A percentile compares a stretch with the other conserved stretches of the same genome.
phyloP scores from a whole-genome alignment of 2,888 invertebrate genomes.

The Diogma glabrata region DNA sequence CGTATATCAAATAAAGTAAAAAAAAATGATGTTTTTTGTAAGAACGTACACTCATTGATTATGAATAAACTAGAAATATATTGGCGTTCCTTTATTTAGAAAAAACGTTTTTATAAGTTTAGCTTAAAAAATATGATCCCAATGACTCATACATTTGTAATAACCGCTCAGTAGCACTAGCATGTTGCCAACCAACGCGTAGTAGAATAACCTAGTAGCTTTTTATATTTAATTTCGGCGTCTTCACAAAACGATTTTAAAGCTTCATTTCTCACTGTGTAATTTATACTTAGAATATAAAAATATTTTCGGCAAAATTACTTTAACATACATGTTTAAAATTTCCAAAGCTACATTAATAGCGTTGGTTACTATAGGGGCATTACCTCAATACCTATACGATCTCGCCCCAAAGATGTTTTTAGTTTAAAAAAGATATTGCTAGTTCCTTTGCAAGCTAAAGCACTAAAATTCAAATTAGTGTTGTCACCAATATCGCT shows the following conservation, averaged over 20 bases:
- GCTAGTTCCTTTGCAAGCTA: no score
- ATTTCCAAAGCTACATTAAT: neutral
- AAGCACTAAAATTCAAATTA: no score
- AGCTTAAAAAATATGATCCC: neutral
- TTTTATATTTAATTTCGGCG: neutral
- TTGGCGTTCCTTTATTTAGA: no score
- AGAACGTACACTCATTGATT: no score
- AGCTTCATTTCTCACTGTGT: neutral
- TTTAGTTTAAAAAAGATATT: no score
- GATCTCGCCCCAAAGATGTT: neutral
- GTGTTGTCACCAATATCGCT: no score
- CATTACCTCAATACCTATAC: neutral
- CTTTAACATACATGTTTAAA: neutral
- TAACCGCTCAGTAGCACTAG: no score
- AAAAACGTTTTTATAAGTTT: no score
- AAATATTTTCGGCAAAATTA: neutral
- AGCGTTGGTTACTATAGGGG: neutral
- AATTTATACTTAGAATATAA: neutral
- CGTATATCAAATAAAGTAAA: no score
- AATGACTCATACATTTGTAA: neutral
- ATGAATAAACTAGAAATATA: no score
- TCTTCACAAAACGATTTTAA: neutral
- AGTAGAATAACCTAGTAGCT: neutral
- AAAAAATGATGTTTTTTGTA: no score
- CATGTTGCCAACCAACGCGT: no score